phyloP scores from a whole-genome alignment of 2,797 vertebrate species.

The Molossus molossus region DNA sequence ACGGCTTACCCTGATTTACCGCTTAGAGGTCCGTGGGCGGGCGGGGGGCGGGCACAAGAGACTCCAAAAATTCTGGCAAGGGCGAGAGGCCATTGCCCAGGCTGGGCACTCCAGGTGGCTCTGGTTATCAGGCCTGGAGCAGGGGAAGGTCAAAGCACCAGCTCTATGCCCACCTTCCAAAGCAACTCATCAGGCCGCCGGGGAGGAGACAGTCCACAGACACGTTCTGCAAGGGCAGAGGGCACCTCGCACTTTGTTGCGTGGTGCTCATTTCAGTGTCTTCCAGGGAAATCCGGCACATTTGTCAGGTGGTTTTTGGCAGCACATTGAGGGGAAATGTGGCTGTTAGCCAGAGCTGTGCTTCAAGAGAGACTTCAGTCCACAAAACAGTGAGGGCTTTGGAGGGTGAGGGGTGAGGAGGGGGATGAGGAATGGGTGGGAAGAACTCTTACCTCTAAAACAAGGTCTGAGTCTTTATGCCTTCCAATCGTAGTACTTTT shows the following conservation, averaged over 20 bases:
- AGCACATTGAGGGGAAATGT: accelerated
- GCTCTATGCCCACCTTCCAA: neutral
- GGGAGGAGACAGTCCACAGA: accelerated
- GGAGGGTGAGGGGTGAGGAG: accelerated
- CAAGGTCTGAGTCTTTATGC: constrained; percentile 89
- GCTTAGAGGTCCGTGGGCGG: accelerated
- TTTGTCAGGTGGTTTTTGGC: accelerated
- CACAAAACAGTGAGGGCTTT: too few relatives aligned
- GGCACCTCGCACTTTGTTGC: accelerated
- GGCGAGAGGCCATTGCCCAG: neutral
- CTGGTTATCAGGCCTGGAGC: neutral
- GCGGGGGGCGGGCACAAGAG: neutral
- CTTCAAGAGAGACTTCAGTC: neutral
- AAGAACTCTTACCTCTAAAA: constrained; percentile 89
- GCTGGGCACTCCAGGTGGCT: neutral
- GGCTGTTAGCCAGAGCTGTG: neutral
- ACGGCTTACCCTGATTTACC: neutral
- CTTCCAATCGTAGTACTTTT: constrained; percentile 88
- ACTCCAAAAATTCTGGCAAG: neutral
- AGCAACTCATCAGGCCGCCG: neutral
- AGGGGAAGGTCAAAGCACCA: neutral
- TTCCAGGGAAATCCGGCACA: neutral
- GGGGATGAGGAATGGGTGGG: accelerated
- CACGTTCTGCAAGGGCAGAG: neutral
- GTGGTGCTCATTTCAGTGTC: accelerated